phyloP scores from a whole-genome alignment of 2,797 vertebrate genomes.

The Myioborus melanocephalus region DNA sequence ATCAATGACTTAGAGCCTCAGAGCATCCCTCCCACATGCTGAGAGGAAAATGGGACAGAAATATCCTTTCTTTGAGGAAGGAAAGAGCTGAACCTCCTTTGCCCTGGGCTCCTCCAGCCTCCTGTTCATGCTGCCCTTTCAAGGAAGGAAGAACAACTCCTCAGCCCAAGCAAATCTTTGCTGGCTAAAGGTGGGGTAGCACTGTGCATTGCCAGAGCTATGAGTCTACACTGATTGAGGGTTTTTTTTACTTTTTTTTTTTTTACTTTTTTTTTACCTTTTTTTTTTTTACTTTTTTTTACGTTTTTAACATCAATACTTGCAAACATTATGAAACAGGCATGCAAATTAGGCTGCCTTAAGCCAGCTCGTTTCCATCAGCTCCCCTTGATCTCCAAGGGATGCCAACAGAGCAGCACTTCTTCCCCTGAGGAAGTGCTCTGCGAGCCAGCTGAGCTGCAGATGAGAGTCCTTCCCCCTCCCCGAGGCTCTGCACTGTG shows the following conservation, averaged over 20 bases:
- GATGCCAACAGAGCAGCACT: slow-evolving; percentile 38
- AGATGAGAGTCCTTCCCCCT: slow-evolving; percentile 2
- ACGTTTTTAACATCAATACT: not conserved
- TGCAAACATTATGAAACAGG: not conserved
- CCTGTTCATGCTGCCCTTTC: slow-evolving; percentile 33
- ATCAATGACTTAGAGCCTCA: slow-evolving; percentile 64
- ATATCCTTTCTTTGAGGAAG: slow-evolving; percentile 62
- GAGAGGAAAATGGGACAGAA: slow-evolving; percentile 68
- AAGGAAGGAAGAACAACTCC: not conserved
- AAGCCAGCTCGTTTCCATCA: slow-evolving; percentile 46
- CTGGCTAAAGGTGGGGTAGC: not conserved
- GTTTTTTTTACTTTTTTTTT: not conserved
- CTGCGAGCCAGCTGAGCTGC: slow-evolving; percentile 43
- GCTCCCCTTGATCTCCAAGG: slow-evolving; percentile 32
- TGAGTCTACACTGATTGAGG: not conserved
- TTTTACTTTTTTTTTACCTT: not conserved
- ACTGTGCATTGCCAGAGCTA: not conserved
- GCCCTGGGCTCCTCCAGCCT: slow-evolving; percentile 40
- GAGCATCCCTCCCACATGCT: slow-evolving; percentile 65
- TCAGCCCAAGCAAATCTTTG: not conserved
- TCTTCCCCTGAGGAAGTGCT: slow-evolving; percentile 39
- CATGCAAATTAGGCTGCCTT: slow-evolving; percentile 40
- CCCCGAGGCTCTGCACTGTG: not conserved
- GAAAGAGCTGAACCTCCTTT: slow-evolving; percentile 57
- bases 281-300: not conserved